phyloP scores from a whole-genome alignment of 1,140 invertebrate genomes.

The Eurosta solidaginis region DNA sequence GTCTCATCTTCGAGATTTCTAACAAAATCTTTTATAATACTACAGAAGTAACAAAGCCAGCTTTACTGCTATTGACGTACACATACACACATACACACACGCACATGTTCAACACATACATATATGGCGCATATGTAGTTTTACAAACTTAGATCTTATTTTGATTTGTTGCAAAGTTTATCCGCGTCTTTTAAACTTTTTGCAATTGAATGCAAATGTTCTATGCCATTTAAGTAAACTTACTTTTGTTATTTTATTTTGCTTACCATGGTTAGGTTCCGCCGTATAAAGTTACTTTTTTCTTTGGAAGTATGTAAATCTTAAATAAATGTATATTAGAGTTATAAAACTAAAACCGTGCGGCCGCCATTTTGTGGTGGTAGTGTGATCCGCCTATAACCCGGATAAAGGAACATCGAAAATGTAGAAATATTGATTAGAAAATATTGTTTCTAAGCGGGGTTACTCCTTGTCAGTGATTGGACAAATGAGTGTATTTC shows the following conservation, averaged over 20 bases:
- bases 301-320: background rate
- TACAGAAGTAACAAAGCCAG: background rate
- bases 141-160: conserved; percentile 10
- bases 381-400: no score
- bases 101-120: background rate
- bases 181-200: background rate
- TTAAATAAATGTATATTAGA: no score
- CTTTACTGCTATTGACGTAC: no score
- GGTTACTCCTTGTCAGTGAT: no score
- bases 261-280: background rate
- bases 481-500: no score
- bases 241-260: background rate
- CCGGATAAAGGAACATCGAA: no score
- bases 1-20: background rate
- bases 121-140: background rate
- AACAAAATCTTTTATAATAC: background rate
- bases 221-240: background rate
- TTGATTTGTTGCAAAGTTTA: conserved; percentile 27
- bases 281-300: background rate
- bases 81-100: no score
- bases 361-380: no score
- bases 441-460: no score
- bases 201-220: conserved; percentile 3
- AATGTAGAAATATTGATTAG: no score
- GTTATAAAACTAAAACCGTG: no score